Evolutionary conservation across 2,113 vertebrate genomes (phyloP).

Genomic region (Fulmarus glacialis): DNA sequence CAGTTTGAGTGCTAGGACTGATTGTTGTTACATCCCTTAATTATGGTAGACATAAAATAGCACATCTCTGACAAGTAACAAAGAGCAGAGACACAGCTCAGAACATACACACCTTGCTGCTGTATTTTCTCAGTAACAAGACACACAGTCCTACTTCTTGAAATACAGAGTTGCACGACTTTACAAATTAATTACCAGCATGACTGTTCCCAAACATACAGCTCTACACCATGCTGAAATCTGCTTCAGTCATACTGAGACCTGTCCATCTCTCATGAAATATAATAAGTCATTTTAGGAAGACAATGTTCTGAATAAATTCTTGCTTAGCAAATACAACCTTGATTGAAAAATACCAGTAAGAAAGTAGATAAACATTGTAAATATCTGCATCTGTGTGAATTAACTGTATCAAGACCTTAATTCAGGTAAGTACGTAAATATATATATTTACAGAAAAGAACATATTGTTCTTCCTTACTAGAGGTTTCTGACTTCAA

Average conservation of each 20-base stretch:
- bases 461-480: neutral
- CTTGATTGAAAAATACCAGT: neutral
- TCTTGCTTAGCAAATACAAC: neutral
- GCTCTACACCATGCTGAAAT: neutral
- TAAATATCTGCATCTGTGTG: neutral
- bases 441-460: neutral
- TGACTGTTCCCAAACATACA: neutral
- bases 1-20: neutral
- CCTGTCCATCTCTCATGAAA: neutral
- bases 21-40: neutral
- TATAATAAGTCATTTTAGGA: neutral
- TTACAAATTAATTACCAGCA: neutral
- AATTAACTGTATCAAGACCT: neutral
- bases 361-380: neutral
- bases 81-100: neutral
- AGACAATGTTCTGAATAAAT: neutral
- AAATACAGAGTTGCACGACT: neutral
- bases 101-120: neutral
- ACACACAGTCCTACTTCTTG: neutral
- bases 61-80: neutral
- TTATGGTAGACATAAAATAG: neutral
- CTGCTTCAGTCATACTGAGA: neutral
- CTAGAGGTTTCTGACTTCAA: neutral
- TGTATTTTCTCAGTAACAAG: neutral
- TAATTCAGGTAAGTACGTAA: neutral